Evolutionary conservation across 2,888 invertebrate genomes (phyloP).

Genomic region (Cylloceria caligata): DNA sequence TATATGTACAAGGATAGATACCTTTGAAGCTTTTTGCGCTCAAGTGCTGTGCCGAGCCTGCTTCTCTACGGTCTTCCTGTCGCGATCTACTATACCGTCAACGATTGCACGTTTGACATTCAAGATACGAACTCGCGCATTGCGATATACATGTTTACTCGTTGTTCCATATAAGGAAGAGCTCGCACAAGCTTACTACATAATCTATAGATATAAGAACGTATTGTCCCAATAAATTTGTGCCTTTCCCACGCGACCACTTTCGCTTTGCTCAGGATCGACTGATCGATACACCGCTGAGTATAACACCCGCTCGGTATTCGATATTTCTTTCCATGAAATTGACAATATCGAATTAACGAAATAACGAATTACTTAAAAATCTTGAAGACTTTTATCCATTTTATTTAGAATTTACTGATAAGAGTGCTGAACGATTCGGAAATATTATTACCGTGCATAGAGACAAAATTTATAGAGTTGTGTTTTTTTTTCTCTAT

Average conservation of each 20-base stretch:
- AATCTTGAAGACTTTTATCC: not conserved
- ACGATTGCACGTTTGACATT: slow-evolving; percentile 52
- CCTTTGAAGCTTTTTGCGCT: not conserved
- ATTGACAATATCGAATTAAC: not conserved
- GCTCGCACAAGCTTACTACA: slow-evolving; percentile 11
- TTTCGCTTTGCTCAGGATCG: slow-evolving; percentile 63
- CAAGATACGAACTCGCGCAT: slow-evolving; percentile 50
- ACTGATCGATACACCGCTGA: not conserved
- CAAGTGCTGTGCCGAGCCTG: not conserved
- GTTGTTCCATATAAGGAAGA: slow-evolving; percentile 67
- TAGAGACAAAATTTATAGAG: no score
- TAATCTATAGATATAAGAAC: slow-evolving; percentile 26
- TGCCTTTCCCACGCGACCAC: slow-evolving; percentile 74
- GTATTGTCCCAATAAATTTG: slow-evolving; percentile 70
- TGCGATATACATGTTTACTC: slow-evolving; percentile 68
- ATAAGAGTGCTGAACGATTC: no score
- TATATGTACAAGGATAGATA: slow-evolving; percentile 9
- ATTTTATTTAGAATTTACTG: not conserved
- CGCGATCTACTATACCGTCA: slow-evolving; percentile 7
- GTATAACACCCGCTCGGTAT: not conserved
- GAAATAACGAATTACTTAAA: not conserved
- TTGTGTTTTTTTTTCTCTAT: no score
- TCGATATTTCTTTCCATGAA: not conserved
- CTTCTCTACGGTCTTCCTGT: not conserved
- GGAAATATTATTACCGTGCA: not conserved